phyloP scores from a whole-genome alignment of 2,888 invertebrate species.

The Drosophila suboccidentalis region DNA sequence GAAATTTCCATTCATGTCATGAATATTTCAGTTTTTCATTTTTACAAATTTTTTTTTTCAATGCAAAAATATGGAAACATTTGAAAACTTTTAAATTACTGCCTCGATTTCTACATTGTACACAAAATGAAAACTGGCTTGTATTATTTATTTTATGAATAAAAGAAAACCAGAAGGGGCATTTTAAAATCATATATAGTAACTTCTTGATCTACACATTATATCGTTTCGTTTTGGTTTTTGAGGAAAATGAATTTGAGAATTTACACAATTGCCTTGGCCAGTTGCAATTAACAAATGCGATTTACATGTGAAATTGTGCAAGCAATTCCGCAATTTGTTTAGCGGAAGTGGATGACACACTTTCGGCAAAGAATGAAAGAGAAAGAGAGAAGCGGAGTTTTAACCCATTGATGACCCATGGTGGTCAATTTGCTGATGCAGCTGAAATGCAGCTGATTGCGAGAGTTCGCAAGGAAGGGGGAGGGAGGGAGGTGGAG shows the following conservation, averaged over 20 bases:
- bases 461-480: conserved; percentile 1
- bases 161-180: neutral
- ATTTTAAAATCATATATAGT: neutral
- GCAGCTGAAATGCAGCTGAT: conserved; percentile 15
- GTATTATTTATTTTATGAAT: neutral
- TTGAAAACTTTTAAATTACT: neutral
- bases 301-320: conserved; percentile 57
- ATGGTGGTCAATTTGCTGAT: conserved; percentile 17
- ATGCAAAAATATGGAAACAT: neutral
- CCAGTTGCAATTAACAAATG: conserved; percentile 55
- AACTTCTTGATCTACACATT: neutral
- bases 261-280: conserved; percentile 38
- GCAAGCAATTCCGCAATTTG: conserved; percentile 55
- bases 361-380: conserved; percentile 31
- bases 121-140: neutral
- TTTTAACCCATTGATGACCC: conserved; percentile 39
- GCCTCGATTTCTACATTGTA: neutral
- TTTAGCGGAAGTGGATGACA: conserved; percentile 57
- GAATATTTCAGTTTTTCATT: neutral
- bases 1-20: no score
- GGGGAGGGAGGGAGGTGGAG: neutral
- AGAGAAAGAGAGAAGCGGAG: neutral
- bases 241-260: conserved; percentile 3
- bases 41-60: neutral
- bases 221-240: neutral